Evolutionary conservation across 2,113 vertebrate species (phyloP).

Genomic region (Tiliqua scincoides): DNA sequence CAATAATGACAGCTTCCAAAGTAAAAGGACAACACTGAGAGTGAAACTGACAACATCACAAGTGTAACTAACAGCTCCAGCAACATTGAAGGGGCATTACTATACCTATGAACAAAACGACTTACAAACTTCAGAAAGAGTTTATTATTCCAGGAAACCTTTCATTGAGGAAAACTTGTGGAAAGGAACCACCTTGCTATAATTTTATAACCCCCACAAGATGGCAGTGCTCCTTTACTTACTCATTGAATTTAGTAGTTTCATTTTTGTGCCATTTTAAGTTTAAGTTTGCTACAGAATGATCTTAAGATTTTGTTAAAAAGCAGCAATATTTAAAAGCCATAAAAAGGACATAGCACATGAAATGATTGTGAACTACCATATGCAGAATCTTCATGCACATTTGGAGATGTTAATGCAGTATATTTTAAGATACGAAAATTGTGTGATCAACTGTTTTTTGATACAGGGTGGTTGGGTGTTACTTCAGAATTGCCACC

Average conservation of each 20-base stretch:
- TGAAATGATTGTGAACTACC: neutral
- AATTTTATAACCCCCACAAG: conserved; percentile 71
- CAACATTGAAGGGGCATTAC: too few relatives aligned
- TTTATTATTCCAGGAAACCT: neutral
- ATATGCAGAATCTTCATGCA: neutral
- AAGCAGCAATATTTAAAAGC: neutral
- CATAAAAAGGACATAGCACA: neutral
- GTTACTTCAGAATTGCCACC: conserved; percentile 81
- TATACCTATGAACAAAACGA: too few relatives aligned
- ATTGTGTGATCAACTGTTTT: conserved; percentile 30
- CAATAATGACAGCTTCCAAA: too few relatives aligned
- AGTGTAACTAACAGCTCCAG: too few relatives aligned
- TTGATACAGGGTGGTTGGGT: conserved; percentile 79
- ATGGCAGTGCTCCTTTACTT: conserved; percentile 70
- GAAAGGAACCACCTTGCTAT: neutral
- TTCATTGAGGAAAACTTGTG: neutral
- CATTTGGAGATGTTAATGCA: conserved; percentile 25
- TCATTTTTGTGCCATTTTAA: conserved; percentile 33
- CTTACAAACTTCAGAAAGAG: neutral
- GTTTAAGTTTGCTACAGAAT: conserved; percentile 28
- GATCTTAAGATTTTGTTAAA: neutral
- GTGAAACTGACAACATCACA: too few relatives aligned
- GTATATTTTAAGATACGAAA: neutral
- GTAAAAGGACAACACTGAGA: too few relatives aligned
- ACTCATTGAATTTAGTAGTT: neutral